Conservation (phyloP, 2,797 vertebrate genomes). For the Microtus obscurus region DNA sequence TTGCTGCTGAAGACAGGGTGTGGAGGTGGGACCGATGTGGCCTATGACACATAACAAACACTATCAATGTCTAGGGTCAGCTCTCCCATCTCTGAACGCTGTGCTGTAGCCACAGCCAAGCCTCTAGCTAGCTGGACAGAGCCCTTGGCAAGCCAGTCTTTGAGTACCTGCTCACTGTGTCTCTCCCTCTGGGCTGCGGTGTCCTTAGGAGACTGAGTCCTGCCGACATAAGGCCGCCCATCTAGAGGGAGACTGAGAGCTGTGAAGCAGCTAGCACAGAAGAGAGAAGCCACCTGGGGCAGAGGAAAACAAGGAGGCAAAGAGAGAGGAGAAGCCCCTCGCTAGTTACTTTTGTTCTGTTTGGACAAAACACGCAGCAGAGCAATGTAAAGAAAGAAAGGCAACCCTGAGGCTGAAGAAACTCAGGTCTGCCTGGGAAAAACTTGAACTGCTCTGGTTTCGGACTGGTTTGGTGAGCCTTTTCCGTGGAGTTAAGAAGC, state of each 20-base stretch:
- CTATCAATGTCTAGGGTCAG: background rate
- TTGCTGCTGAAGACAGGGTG: background rate
- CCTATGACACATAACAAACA: background rate
- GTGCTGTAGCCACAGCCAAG: background rate
- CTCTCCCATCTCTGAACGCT: background rate
- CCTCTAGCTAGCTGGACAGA: background rate
- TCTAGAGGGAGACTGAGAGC: background rate
- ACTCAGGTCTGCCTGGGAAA: background rate
- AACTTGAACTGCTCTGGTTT: background rate
- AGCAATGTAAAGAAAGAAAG: background rate
- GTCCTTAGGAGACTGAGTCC: background rate
- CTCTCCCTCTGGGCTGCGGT: background rate
- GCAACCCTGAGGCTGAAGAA: background rate
- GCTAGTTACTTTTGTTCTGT: background rate
- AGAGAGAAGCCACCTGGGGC: background rate
- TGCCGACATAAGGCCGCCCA: background rate
- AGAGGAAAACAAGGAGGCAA: background rate
- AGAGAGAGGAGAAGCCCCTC: background rate
- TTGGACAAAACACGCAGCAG: background rate
- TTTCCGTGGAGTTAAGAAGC: background rate
- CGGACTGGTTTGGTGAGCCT: background rate
- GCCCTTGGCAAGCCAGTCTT: background rate
- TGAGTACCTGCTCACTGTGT: background rate
- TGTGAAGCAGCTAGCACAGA: background rate
- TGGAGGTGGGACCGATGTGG: too few relatives aligned